phyloP scores from a whole-genome alignment of 1,140 invertebrate genomes.

The Caenorhabditis remanei region DNA sequence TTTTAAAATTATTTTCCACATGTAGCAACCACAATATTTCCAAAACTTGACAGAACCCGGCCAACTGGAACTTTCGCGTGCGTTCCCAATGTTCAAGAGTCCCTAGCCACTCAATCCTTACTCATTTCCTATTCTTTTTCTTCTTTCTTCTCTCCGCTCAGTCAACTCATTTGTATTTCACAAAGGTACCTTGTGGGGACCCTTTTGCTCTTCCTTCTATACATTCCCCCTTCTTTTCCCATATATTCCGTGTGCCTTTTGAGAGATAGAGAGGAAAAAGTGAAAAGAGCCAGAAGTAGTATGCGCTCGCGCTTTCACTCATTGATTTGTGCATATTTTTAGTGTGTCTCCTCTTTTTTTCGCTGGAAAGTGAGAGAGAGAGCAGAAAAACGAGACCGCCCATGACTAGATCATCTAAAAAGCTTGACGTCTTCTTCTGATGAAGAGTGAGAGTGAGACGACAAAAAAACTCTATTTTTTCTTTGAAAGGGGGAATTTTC shows the following conservation, averaged over 20 bases:
- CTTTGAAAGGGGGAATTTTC: neutral
- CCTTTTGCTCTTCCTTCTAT: neutral
- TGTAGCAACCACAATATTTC: too few species aligned
- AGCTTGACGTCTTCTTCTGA: constrained; percentile 15
- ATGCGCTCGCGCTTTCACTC: constrained; percentile 11
- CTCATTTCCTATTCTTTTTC: constrained; percentile 3
- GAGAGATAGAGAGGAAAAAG: neutral
- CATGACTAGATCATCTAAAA: constrained; percentile 39
- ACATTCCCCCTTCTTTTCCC: neutral
- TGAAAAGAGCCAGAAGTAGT: neutral
- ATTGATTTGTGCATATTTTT: constrained; percentile 57
- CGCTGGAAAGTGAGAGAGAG: neutral
- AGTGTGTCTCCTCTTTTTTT: constrained; percentile 10
- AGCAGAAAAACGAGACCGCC: neutral
- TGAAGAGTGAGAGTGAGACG: neutral
- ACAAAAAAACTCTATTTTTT: neutral
- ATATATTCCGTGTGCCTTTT: constrained; percentile 1
- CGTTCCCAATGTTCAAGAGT: too few species aligned
- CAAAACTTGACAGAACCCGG: too few species aligned
- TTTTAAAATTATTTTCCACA: too few species aligned
- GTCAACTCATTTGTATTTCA: constrained; percentile 30
- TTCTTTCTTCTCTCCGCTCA: neutral
- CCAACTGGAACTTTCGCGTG: too few species aligned
- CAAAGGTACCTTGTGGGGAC: neutral
- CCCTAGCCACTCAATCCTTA: neutral